Evolutionary conservation across 37 sponge, comb jelly and placozoan genomes (phyloP), one percentile per base, ranked within the genome.

Genomic region (Geodia barretti): DNA sequence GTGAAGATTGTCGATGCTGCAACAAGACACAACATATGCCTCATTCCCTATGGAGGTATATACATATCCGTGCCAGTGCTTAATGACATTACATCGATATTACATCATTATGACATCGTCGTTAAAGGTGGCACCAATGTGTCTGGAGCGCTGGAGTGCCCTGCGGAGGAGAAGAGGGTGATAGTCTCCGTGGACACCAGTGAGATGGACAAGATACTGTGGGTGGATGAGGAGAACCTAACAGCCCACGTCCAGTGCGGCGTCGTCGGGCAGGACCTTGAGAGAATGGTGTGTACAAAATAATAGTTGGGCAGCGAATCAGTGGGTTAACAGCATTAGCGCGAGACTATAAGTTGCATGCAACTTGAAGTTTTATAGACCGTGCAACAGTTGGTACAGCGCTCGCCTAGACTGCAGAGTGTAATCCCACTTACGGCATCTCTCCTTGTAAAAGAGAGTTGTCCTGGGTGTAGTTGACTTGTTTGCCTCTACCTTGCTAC

Each of bases 81-180:
- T 24, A 26, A 25, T 65, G 20, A 24, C 20, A 9, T 5, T n/a
- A n/a, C n/a, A n/a, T n/a, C 19, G 19, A 58, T 58, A 58, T 19
- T 19, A 58, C 60, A 11, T 19, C 11, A 11, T 19, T 58, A 66
- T 14, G 20, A 21, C 60, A 14, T 20, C 20, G 60, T 14, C 20
- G 60, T 60, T 80, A 63, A 63, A 88, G 96, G 98, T n/a, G 98
- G 95, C 3, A 97, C 98, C 41, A 95, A 91, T 84, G 98, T 97
- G 23, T 95, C 95, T 5, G 91, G 89, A n/a, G 98, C 98, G 36
- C 78, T 97, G 78, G 42, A 72, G 71, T 94, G 95, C 40, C 98
- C 98, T 0, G 28, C 68, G 7, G 74, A 92, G 32, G 98, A 97
- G 80, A 87, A 65, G 66, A 70, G 98, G 36, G 82, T 81, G 29